Evolutionary conservation across 2,113 vertebrate genomes (phyloP), one percentile per base, ranked within the genome.

Genomic region (Cynoglossus semilaevis): DNA sequence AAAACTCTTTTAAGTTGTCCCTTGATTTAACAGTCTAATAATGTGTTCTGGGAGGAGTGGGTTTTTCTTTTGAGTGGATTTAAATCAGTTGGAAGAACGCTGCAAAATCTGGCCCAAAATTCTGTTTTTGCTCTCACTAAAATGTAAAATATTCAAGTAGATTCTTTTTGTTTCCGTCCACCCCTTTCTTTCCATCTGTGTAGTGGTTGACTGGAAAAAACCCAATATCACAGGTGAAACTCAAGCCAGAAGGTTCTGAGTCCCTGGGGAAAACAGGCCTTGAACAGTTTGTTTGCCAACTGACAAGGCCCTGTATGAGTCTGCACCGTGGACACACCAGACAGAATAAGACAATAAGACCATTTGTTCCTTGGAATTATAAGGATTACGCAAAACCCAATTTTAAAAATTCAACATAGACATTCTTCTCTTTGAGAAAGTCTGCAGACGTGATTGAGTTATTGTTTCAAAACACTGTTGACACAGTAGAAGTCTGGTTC

Each of bases 171-270:
- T 12, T 34, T 19, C 68, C 34, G 46, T 57, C 56, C n/a, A 13
- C 47, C 17, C 15, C 36, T 9, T 8, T 18, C 52, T 51, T 51
- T 19, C 48, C 17, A 11, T 52, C 22, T 77, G 67, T 51, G 15
- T 9, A 22, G 17, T 15, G 38, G 47, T 16, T 70, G 62, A 67
- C 64, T 66, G 45, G 56, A 46, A 10, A 46, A 10, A 68, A 70
- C 52, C 73, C 72, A 67, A 57, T 77, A 58, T 72, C 5, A 17
- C 77, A 76, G 75, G 58, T 87, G 86, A 86, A 89, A 88, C 70
- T 55, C 44, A 76, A 88, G 51, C 70, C 78, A 60, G 60, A 11
- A 63, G 65, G 42, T 15, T 66, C 76, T 80, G 60, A 53, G 52
- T 78, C 77, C 60, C 76, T 14, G 41, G 79, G 75, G 83, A 76